phyloP scores from a whole-genome alignment of 2,888 invertebrate genomes.

The Neuroscelio doddi region DNA sequence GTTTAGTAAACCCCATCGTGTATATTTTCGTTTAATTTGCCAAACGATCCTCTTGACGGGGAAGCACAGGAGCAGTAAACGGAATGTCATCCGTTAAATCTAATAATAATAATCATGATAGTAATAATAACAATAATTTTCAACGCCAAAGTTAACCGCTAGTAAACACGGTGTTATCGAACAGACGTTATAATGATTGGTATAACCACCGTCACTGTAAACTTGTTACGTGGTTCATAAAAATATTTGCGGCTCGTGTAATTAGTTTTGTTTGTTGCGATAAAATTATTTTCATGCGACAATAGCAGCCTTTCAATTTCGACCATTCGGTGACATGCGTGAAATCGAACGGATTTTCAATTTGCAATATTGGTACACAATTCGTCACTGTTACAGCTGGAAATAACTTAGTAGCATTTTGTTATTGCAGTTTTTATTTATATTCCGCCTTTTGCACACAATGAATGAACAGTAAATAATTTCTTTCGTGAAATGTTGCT shows the following conservation, averaged over 20 bases:
- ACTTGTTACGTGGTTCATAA: slow-evolving; percentile 3
- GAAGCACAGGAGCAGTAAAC: too few species aligned
- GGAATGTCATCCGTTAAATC: neutral
- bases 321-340: slow-evolving; percentile 20
- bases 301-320: slow-evolving; percentile 28
- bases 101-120: slow-evolving; percentile 5
- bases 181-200: slow-evolving; percentile 3
- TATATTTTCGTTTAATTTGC: slow-evolving; percentile 62
- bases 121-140: neutral
- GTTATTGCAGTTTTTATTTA: slow-evolving; percentile 41
- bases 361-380: slow-evolving; percentile 41
- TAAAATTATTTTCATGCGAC: slow-evolving; percentile 26
- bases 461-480: slow-evolving; percentile 38
- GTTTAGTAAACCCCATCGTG: slow-evolving; percentile 47
- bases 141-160: slow-evolving; percentile 1
- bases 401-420: slow-evolving; percentile 33
- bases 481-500: slow-evolving; percentile 29
- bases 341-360: slow-evolving; percentile 42
- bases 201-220: neutral
- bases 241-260: slow-evolving; percentile 12
- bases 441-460: slow-evolving; percentile 17
- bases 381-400: slow-evolving; percentile 45
- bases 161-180: slow-evolving; percentile 1
- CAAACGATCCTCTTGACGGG: slow-evolving; percentile 26
- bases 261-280: slow-evolving; percentile 32